These are phyloP conservation scores for Galendromus occidentalis DNA, from an alignment of 1,140 invertebrate genomes.

Conservation along the genomic window DNA sequence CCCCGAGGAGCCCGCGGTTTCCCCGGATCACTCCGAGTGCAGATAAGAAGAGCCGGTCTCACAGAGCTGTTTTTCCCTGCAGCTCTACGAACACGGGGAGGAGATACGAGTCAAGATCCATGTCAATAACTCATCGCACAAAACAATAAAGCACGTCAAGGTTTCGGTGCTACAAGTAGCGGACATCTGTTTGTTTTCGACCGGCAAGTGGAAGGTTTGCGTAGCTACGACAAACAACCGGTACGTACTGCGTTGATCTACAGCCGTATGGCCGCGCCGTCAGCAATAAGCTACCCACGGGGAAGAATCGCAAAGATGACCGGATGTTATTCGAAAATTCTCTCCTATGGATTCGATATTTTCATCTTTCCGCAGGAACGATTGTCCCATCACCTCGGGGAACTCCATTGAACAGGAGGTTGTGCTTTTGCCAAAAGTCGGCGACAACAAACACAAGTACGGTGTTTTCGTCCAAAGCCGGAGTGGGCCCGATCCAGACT, in stretches of 20 bases:
- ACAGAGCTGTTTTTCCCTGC: too few species aligned
- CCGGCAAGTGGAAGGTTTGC: conserved; percentile 8
- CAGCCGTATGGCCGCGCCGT: too few species aligned
- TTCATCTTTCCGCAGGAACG: background rate
- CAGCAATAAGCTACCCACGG: too few species aligned
- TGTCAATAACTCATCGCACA: background rate
- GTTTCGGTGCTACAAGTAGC: conserved; percentile 8
- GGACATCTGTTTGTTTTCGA: conserved; percentile 6
- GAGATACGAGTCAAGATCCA: conserved; percentile 9
- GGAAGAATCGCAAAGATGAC: too few species aligned
- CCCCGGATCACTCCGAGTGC: too few species aligned
- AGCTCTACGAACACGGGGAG: background rate
- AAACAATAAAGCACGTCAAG: conserved; percentile 9
- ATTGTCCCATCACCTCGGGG: conserved; percentile 1
- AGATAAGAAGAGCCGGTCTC: too few species aligned
- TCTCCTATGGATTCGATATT: too few species aligned
- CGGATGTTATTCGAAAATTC: too few species aligned
- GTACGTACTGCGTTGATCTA: background rate
- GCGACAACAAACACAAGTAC: conserved; percentile 9
- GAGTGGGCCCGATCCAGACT: background rate
- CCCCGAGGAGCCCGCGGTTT: too few species aligned
- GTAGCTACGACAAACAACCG: conserved; percentile 6
- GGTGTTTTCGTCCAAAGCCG: conserved; percentile 9
- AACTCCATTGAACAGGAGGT: conserved; percentile 8
- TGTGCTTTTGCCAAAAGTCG: background rate